A percentile compares a stretch with the other conserved stretches of the same genome.
These are phyloP conservation scores for Ormyrus pomaceus DNA, from an alignment of 2,888 invertebrate genomes.

Conservation along the genomic window DNA sequence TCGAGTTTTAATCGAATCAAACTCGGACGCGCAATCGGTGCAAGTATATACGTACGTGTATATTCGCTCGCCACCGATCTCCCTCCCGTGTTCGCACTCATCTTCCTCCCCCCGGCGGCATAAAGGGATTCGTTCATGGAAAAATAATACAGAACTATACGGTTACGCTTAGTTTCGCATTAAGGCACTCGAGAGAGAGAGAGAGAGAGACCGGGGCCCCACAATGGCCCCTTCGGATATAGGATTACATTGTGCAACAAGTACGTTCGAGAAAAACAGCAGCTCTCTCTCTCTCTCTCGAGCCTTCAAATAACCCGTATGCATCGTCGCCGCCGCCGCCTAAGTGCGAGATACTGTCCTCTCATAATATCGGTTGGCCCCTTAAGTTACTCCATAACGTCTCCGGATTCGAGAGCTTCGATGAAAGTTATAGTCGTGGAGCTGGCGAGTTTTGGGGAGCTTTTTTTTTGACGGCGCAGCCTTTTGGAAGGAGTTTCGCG, in stretches of 20 bases:
- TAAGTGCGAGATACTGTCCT: constrained; percentile 59
- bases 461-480: too few relatives aligned
- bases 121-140: constrained; percentile 67
- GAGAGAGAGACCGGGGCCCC: constrained; percentile 62
- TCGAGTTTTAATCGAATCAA: too few relatives aligned
- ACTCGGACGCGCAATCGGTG: too few relatives aligned
- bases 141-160: constrained; percentile 66
- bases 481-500: too few relatives aligned
- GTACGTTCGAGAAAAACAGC: constrained; percentile 72
- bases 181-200: constrained; percentile 59
- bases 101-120: constrained; percentile 8
- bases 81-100: constrained; percentile 27
- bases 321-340: constrained; percentile 55
- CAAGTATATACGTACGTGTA: too few relatives aligned
- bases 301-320: constrained; percentile 74
- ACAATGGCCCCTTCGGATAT: constrained; percentile 67
- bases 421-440: too few relatives aligned
- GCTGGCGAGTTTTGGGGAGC: too few relatives aligned
- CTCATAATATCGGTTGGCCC: constrained; percentile 71
- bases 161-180: constrained; percentile 67
- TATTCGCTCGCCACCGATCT: not conserved
- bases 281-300: constrained; percentile 63
- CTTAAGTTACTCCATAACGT: not conserved
- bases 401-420: too few relatives aligned
- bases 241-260: constrained; percentile 75